Evolutionary conservation across 2,797 vertebrate species (phyloP), one percentile per base, ranked within the genome.

Genomic region (Falco novaeseelandiae): DNA sequence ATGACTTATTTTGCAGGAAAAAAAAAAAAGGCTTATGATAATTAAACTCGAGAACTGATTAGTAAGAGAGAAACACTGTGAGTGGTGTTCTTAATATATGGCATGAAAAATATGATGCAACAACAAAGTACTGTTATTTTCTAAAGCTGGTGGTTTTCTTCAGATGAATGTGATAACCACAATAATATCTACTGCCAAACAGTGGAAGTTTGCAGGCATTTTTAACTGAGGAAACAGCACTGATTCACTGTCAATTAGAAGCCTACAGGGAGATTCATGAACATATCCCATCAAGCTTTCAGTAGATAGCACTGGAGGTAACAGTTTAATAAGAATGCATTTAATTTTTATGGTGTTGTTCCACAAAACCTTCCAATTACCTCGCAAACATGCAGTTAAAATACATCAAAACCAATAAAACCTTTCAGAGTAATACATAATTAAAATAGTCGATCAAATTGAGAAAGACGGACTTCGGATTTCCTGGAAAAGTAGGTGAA

Each of bases 331-430:
- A 91, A 88, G 62, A 91, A 83, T 66, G 67, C 1, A 27, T 86
- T 95, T 92, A 85, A 71, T 83, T 92, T 97, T 95, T 93, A 71
- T 71, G 40, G 14, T 67, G 12, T 20, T 63, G 17, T 78, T 91
- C 52, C 90, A 90, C 27, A 66, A 86, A 91, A 71, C 16, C 13
- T 63, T 66, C 63, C 86, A 93, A 88, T 86, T 90, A 83, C 69
- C 30, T 90, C n/a, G 66, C n/a, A 86, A 67, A 10, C 15, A 9
- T 49, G 44, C 40, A 71, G 61, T 89, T 90, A 48, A 81, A 94
- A 81, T 48, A 67, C 7, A 52, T 55, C 20, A 83, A 81, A 90
- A 61, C 3, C 57, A 61, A 73, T 54, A 66, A 93, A 81, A 70
- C 17, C 7, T 42, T 65, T 93, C 52, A 23, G 12, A 81, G 10